Percentiles rank a stretch among this genome's conserved stretches.
Conservation (phyloP, 2,797 vertebrate species). For the Xyrichtys novacula region DNA sequence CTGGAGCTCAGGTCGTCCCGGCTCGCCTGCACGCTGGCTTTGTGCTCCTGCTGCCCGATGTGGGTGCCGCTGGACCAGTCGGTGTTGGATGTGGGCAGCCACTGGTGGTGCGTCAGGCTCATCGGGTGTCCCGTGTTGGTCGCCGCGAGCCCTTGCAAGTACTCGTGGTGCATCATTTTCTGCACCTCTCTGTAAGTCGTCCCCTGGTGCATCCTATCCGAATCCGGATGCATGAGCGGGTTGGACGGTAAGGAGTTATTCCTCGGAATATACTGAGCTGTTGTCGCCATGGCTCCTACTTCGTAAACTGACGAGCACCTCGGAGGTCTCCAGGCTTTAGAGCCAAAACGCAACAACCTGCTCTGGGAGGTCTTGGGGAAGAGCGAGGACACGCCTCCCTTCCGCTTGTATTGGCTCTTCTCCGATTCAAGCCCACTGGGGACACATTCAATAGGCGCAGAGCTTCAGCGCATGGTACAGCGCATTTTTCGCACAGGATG, state of each 20-base stretch:
- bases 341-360: conserved; percentile 88
- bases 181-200: conserved; percentile 98
- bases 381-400: conserved; percentile 86
- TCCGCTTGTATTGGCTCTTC: conserved; percentile 89
- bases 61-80: conserved; percentile 92
- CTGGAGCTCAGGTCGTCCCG: conserved; percentile 90
- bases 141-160: conserved; percentile 93
- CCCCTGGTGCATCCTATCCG: conserved; percentile 95
- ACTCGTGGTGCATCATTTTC: conserved; percentile 99
- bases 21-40: conserved; percentile 86
- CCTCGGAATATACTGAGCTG: conserved; percentile 96
- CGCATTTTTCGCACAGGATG: conserved; percentile 70
- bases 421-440: conserved; percentile 81
- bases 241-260: conserved; percentile 92
- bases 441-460: conserved; percentile 78
- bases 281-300: conserved; percentile 95
- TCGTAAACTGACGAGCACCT: conserved; percentile 89
- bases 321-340: conserved; percentile 92
- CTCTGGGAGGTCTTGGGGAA: conserved; percentile 85
- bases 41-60: conserved; percentile 89
- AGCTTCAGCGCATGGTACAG: conserved; percentile 59
- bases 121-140: conserved; percentile 96
- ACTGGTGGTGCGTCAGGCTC: conserved; percentile 96
- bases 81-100: conserved; percentile 93
- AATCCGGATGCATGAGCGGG: conserved; percentile 96